A percentile compares a stretch with the other conserved stretches of the same genome.
Conservation (phyloP, 2,888 invertebrate genomes). For the Lycophotia porphyrea region DNA sequence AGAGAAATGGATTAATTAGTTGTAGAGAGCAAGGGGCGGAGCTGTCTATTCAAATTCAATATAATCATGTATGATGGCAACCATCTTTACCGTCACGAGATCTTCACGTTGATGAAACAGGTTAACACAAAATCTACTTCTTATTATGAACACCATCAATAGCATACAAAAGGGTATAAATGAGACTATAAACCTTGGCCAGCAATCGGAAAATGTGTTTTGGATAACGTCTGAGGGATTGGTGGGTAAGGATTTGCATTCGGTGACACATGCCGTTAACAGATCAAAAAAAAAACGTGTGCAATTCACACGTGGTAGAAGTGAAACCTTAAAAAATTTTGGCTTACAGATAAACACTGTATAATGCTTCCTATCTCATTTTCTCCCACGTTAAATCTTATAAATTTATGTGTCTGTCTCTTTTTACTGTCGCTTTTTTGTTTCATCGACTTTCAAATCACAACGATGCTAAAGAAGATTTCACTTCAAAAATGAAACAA, state of each 20-base stretch:
- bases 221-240: background rate
- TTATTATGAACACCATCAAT: background rate
- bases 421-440: too few species aligned
- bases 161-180: background rate
- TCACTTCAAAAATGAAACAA: too few species aligned
- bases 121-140: background rate
- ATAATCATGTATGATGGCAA: slow-evolving; percentile 13
- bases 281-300: too few species aligned
- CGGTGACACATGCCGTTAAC: too few species aligned
- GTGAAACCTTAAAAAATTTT: too few species aligned
- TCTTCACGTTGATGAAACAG: background rate
- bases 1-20: slow-evolving; percentile 36
- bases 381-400: too few species aligned
- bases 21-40: slow-evolving; percentile 9
- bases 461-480: too few species aligned
- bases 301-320: too few species aligned
- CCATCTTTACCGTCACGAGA: background rate
- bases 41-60: slow-evolving; percentile 25
- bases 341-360: too few species aligned
- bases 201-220: background rate
- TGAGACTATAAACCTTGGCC: background rate
- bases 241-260: background rate
- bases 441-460: too few species aligned
- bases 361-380: too few species aligned
- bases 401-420: too few species aligned